A percentile compares a stretch with the other conserved stretches of the same genome.
These are phyloP conservation scores for Parus major DNA, from an alignment of 2,113 vertebrate genomes.

Conservation along the genomic window DNA sequence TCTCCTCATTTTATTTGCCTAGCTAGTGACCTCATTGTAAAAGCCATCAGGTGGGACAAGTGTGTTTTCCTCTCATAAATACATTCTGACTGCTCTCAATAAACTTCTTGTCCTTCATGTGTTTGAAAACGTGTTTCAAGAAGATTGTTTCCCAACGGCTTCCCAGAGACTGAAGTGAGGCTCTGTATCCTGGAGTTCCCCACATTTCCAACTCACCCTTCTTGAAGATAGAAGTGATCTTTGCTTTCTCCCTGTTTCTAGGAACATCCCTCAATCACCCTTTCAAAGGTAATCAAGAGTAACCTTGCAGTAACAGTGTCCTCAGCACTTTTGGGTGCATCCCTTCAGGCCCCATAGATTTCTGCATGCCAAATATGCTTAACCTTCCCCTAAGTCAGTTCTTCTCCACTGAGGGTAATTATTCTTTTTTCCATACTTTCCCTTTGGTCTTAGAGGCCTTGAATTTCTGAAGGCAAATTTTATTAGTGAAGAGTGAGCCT, in stretches of 20 bases:
- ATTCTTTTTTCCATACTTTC: neutral
- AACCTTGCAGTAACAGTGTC: neutral
- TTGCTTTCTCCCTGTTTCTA: neutral
- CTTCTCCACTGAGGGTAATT: neutral
- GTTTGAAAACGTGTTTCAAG: neutral
- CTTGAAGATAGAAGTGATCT: neutral
- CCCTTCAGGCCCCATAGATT: neutral
- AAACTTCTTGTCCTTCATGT: neutral
- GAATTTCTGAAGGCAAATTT: neutral
- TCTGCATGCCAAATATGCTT: neutral
- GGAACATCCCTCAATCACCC: neutral
- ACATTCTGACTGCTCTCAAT: neutral
- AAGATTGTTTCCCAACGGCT: neutral
- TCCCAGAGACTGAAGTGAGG: neutral
- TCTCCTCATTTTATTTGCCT: neutral
- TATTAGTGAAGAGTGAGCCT: neutral
- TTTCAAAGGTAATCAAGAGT: neutral
- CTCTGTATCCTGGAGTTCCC: neutral
- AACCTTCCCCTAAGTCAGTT: neutral
- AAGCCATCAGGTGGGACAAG: neutral
- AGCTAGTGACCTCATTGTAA: neutral
- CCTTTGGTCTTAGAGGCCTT: neutral
- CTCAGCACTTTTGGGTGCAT: neutral
- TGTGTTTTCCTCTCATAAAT: neutral
- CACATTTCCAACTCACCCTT: neutral